Evolutionary conservation across 1,140 invertebrate genomes (phyloP).

Genomic region (Drosophila melanogaster): DNA sequence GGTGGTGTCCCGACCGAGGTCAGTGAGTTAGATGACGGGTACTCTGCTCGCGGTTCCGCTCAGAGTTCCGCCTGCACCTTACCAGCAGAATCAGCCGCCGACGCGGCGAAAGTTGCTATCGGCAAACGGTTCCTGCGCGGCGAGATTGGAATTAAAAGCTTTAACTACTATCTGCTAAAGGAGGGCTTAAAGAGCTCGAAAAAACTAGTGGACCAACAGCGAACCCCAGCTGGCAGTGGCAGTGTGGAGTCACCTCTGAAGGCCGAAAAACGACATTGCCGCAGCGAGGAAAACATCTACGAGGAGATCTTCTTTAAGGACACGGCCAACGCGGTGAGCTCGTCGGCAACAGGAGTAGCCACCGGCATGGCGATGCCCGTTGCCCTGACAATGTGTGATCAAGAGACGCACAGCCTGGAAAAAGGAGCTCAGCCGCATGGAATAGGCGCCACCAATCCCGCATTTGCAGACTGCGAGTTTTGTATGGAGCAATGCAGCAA

Average conservation of each 20-base stretch:
- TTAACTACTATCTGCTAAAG: constrained; percentile 84
- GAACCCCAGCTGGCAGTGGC: constrained; percentile 11
- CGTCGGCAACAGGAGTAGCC: neutral
- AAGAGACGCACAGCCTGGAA: constrained; percentile 33
- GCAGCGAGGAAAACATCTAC: constrained; percentile 84
- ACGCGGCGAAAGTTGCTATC: constrained; percentile 71
- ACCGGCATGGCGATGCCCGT: neutral
- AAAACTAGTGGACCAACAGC: constrained; percentile 68
- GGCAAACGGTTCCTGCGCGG: constrained; percentile 77
- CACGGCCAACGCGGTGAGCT: constrained; percentile 17
- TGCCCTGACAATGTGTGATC: constrained; percentile 30
- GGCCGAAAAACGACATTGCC: constrained; percentile 55
- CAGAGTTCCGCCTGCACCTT: constrained; percentile 48
- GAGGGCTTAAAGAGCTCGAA: constrained; percentile 82
- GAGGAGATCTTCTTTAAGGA: constrained; percentile 84
- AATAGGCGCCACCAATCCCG: neutral
- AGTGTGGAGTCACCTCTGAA: neutral
- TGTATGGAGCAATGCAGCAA: constrained; percentile 81
- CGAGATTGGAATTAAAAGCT: constrained; percentile 84
- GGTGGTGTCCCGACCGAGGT: neutral
- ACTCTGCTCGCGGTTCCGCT: constrained; percentile 58
- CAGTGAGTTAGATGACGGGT: constrained; percentile 59
- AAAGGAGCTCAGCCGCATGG: constrained; percentile 2
- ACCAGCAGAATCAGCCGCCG: constrained; percentile 10
- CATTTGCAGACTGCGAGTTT: constrained; percentile 73